Conservation (phyloP, 1,140 invertebrate genomes). For the Lordiphosa clarofinis region DNA sequence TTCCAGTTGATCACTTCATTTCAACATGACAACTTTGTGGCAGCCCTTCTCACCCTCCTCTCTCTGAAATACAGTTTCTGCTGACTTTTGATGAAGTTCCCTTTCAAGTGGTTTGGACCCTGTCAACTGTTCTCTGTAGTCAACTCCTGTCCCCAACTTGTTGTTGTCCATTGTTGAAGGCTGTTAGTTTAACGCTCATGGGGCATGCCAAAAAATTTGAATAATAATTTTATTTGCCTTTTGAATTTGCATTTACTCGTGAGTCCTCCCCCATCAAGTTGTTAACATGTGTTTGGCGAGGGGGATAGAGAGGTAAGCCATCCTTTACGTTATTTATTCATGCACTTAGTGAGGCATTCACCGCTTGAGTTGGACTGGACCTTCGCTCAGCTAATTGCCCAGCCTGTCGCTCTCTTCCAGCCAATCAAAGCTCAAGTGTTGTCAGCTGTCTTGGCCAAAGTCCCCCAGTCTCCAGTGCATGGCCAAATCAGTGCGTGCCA, state of each 20-base stretch:
- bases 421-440: slow-evolving; percentile 70
- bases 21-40: no score
- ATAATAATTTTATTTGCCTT: slow-evolving; percentile 76
- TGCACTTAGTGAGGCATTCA: slow-evolving; percentile 75
- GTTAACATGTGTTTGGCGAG: slow-evolving; percentile 69
- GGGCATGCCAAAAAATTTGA: slow-evolving; percentile 73
- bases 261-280: slow-evolving; percentile 62
- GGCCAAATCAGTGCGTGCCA: slow-evolving; percentile 68
- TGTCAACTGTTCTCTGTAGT: no score
- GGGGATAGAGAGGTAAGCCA: slow-evolving; percentile 46
- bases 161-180: slow-evolving; percentile 59
- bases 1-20: no score
- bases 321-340: slow-evolving; percentile 72
- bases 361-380: slow-evolving; percentile 37
- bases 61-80: no score
- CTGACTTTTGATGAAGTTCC: no score
- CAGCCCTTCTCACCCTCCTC: no score
- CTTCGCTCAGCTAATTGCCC: slow-evolving; percentile 60
- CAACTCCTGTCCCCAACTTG: no score
- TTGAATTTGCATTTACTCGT: slow-evolving; percentile 65
- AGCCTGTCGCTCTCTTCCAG: slow-evolving; percentile 30
- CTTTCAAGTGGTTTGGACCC: no score
- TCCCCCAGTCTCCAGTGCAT: slow-evolving; percentile 16
- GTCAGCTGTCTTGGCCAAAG: slow-evolving; percentile 43
- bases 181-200: slow-evolving; percentile 77